Base-by-base conservation (phyloP, 2,888 invertebrate species). In the Drosophila diplacantha region DNA sequence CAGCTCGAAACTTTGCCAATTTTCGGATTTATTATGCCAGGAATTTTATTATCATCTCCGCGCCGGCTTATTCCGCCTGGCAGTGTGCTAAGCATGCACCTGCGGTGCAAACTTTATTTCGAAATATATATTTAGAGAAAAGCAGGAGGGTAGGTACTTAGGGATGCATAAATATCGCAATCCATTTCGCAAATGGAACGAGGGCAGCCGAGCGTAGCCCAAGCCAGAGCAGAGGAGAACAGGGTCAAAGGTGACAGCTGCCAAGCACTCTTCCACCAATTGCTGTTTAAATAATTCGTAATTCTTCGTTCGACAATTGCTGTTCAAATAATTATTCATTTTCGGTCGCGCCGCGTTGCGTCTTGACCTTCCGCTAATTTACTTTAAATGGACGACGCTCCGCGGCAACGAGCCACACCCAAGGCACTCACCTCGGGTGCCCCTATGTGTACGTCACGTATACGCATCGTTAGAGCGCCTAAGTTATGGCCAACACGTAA, bases 401-500 rank as follows among this genome's bases (percentile, higher is more conserved):
- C 46, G 69, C 59, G 64, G 78, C 70, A 69, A 74, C 66, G 46
- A 32, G 58, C 63, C 72, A 63, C 70, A 53, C 80, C 82, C 59
- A 55, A 35, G 20, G 24, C 39, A 41, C 55, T 49, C 39, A 62
- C 49, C 62, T 29, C 44, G 44, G 29, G 20, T 14, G 38, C 41
- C 41, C 49, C 52, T 51, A 52, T 46, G 44, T 61, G 54, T 46
- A 63, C 77, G 73, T 82, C 83, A 80, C 84, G 84, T 80, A 74
- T 84, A 82, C 81, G 81, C 78, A 84, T 74, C 78, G 84, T 81
- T 84, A 82, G 81, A 73, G 67, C 46, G 71, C 49, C 81, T 84
- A 84, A 81, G 84, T 81, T 81, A 81, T 81, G 81, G 73, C 75
- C 84, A 71, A 73, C 80, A 81, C 80, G 84, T 81, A 81, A 80